Conservation (phyloP, 1,140 invertebrate species). For the Atta cephalotes region DNA sequence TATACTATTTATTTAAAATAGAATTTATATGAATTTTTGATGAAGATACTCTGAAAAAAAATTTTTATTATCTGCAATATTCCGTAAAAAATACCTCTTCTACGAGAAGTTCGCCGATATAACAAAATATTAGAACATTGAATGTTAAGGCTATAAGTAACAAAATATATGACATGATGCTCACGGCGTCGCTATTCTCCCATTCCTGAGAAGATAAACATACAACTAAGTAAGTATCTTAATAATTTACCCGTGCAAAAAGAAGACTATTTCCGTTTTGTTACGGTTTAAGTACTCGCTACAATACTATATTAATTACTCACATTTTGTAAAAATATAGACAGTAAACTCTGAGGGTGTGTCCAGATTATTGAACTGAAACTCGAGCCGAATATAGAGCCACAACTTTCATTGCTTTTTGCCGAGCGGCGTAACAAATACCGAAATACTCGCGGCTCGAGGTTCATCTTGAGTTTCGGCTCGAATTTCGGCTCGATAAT, state of each 20-base stretch:
- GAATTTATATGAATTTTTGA: background rate
- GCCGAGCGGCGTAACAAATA: no score
- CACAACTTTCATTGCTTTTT: no score
- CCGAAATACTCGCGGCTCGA: no score
- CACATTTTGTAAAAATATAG: no score
- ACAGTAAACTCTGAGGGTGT: no score
- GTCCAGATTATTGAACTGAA: no score
- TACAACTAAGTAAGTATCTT: background rate
- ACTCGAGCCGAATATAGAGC: no score
- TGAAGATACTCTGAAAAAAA: background rate
- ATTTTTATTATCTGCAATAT: background rate
- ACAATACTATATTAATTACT: no score
- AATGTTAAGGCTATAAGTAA: constrained; percentile 74
- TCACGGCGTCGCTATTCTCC: constrained; percentile 61
- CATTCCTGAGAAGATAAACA: constrained; percentile 73
- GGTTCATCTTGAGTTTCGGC: no score
- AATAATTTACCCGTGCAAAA: background rate
- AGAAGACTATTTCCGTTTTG: background rate
- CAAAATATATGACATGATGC: constrained; percentile 68
- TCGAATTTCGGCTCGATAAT: no score
- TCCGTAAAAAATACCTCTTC: constrained; percentile 70
- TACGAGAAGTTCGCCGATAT: constrained; percentile 74
- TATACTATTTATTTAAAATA: background rate
- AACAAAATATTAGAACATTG: constrained; percentile 79
- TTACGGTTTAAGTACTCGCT: background rate